Percentiles rank a stretch among this genome's conserved stretches.
These are phyloP conservation scores for Oasisia sp. DNA, from an alignment of 2,888 invertebrate genomes.

Conservation along the genomic window DNA sequence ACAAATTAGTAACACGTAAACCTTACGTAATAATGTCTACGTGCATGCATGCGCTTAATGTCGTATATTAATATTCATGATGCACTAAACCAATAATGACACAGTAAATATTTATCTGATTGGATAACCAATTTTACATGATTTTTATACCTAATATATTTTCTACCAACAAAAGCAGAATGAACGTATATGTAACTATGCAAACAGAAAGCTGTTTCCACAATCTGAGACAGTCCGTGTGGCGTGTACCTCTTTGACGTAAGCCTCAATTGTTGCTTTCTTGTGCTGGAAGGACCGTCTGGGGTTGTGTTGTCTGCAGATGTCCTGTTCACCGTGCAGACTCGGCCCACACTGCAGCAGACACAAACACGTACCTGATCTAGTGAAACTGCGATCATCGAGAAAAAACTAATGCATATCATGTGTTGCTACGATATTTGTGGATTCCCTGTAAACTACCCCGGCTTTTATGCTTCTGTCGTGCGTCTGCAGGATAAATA, in stretches of 20 bases:
- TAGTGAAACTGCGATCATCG: neutral
- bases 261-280: conserved; percentile 18
- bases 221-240: no score
- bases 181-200: neutral
- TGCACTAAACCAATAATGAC: neutral
- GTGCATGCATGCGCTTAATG: neutral
- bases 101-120: neutral
- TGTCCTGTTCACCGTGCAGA: neutral
- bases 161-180: neutral
- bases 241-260: neutral
- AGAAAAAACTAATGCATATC: neutral
- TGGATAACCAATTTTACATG: neutral
- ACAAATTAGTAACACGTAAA: neutral
- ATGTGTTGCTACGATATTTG: neutral
- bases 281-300: neutral
- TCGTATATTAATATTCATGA: neutral
- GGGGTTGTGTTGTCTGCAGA: neutral
- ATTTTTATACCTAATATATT: neutral
- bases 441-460: neutral
- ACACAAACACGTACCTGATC: neutral
- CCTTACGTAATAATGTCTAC: neutral
- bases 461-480: neutral
- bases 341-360: neutral
- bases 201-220: no score
- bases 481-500: neutral